Evolutionary conservation across 53 echinoderm and acorn worm species (phyloP), one percentile per base, ranked within the genome.

Genomic region (Paracentrotus lividus): DNA sequence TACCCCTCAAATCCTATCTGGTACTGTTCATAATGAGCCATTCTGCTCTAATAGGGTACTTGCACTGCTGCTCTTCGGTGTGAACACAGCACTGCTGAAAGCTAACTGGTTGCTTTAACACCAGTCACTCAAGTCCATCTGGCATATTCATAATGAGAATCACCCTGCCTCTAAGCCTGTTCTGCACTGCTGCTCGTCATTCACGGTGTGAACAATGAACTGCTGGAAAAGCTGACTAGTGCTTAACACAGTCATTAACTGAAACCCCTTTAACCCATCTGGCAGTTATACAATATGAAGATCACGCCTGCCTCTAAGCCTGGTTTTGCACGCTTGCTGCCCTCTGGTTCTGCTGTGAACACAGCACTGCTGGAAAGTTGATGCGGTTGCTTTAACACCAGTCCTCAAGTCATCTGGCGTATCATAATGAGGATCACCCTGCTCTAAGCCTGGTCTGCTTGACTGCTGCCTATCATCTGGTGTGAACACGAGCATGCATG

Each of bases 81-180:
- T 36, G 36, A 68, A 68, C 68, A 68, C 68, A 68, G 36, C 4
- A 10, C 14, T 34, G 60, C 36, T 68, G 68, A 65, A 29, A 18
- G n/a, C 61, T 61, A 21, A 68, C 68, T 34, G 4, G 68, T 33
- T 33, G 12, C 68, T 68, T 68, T 33, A 68, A 68, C 68, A 68
- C 36, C 68, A 68, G 33, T 68, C 33, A 68, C 60, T 72, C 36
- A 72, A 21, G 72, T 72, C 40, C 40, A 38, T 72, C 72, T 72
- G 72, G 38, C 72, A 40, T 72, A 72, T 72, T 18, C 72, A 72
- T 72, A 38, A 72, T 40, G 21, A 36, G 40, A 40, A 27, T 64
- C n/a, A 64, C 64, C 26, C 64, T 12, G 57, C 57, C 57, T 57
- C 21, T n/a, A n/a, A 57, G 57, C 57, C 57, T 20, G 21, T 27